phyloP scores from a whole-genome alignment of 2,888 invertebrate genomes.

The Limenitis camilla region DNA sequence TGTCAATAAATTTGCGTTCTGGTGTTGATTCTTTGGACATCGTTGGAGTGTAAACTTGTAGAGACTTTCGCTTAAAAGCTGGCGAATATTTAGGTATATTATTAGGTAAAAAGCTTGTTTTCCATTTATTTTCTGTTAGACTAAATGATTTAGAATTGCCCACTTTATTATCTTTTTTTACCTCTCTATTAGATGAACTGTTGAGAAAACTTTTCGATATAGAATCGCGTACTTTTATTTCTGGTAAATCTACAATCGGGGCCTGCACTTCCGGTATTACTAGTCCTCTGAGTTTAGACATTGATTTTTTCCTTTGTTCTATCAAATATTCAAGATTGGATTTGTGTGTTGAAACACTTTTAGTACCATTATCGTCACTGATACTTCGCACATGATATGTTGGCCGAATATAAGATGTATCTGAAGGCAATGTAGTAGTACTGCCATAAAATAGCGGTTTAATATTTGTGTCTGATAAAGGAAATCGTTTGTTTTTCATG shows the following conservation, averaged over 20 bases:
- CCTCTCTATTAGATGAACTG: slow-evolving; percentile 47
- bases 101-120: slow-evolving; percentile 54
- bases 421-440: slow-evolving; percentile 56
- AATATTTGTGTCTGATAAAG: slow-evolving; percentile 36
- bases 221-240: slow-evolving; percentile 84
- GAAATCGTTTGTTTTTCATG: slow-evolving; percentile 30
- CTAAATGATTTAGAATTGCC: slow-evolving; percentile 43
- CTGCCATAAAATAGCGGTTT: slow-evolving; percentile 67
- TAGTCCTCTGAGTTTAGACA: slow-evolving; percentile 89
- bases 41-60: slow-evolving; percentile 77
- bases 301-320: slow-evolving; percentile 86
- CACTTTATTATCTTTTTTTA: slow-evolving; percentile 43
- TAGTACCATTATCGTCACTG: slow-evolving; percentile 59
- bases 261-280: slow-evolving; percentile 86
- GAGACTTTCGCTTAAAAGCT: slow-evolving; percentile 84
- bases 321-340: slow-evolving; percentile 83
- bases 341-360: slow-evolving; percentile 65
- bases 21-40: slow-evolving; percentile 68
- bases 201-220: slow-evolving; percentile 61
- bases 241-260: slow-evolving; percentile 83
- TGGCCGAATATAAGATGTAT: slow-evolving; percentile 44
- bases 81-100: slow-evolving; percentile 87
- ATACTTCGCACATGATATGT: slow-evolving; percentile 59
- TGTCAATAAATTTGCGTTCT: slow-evolving; percentile 53
- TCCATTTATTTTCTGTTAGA: slow-evolving; percentile 62